A percentile compares a stretch with the other conserved stretches of the same genome.
Conservation (phyloP, 2,888 invertebrate genomes). For the Apotomis turbidana region DNA sequence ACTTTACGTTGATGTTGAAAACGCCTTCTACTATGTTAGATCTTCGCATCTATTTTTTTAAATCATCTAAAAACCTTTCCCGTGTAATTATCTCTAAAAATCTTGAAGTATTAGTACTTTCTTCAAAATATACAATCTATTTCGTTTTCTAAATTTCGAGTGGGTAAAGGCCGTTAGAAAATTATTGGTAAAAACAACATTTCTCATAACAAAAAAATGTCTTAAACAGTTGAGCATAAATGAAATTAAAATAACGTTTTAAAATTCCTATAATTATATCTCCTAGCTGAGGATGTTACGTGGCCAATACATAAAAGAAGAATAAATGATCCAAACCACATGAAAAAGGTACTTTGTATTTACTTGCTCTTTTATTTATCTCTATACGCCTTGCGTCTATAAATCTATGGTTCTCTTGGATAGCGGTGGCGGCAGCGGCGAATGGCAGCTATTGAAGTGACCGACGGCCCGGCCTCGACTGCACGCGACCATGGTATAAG, state of each 20-base stretch:
- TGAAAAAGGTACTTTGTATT: slow-evolving; percentile 1
- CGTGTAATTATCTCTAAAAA: not conserved
- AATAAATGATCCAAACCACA: slow-evolving; percentile 44
- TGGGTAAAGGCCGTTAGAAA: slow-evolving; percentile 24
- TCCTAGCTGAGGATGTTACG: slow-evolving; percentile 69
- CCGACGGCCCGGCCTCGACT: no score
- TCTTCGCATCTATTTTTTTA: slow-evolving; percentile 23
- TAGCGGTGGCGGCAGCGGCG: no score
- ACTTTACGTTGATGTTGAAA: slow-evolving; percentile 17
- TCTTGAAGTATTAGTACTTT: not conserved
- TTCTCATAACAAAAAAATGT: slow-evolving; percentile 47
- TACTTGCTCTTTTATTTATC: not conserved
- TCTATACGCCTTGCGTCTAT: not conserved
- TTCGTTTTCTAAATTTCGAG: not conserved
- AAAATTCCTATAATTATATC: slow-evolving; percentile 44
- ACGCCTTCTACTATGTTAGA: slow-evolving; percentile 13
- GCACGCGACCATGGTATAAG: no score
- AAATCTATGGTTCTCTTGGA: not conserved
- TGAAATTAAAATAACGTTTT: slow-evolving; percentile 34
- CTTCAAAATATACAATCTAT: not conserved
- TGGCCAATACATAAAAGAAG: slow-evolving; percentile 70
- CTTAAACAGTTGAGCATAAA: slow-evolving; percentile 56
- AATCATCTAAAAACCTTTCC: not conserved
- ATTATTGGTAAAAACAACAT: slow-evolving; percentile 39
- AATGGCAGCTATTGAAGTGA: no score